phyloP scores from a whole-genome alignment of 2,888 invertebrate species.

The Calameuta pallipes region DNA sequence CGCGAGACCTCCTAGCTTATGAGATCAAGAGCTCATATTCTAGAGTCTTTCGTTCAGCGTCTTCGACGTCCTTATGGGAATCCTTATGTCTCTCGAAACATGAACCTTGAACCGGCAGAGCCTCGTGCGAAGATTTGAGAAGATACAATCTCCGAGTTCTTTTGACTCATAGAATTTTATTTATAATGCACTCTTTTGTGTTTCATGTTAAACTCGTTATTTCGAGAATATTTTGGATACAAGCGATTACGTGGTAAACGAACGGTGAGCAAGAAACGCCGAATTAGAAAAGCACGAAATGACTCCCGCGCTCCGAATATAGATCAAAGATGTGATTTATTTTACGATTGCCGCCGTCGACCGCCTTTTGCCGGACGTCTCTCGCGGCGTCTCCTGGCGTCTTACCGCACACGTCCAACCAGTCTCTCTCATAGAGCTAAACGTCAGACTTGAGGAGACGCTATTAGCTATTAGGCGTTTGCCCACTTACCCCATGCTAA shows the following conservation, averaged over 20 bases:
- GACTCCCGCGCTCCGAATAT: conserved; percentile 47
- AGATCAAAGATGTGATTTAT: conserved; percentile 62
- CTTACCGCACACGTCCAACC: conserved; percentile 15
- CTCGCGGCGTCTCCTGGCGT: conserved; percentile 10
- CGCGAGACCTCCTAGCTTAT: conserved; percentile 9
- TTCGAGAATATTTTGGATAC: neutral
- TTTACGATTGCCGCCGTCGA: conserved; percentile 52
- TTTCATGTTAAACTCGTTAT: neutral
- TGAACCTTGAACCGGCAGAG: neutral
- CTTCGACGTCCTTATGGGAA: neutral
- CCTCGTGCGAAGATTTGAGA: neutral
- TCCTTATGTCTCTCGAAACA: neutral
- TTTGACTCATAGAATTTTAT: neutral
- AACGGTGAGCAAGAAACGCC: neutral
- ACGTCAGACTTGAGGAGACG: conserved; percentile 32
- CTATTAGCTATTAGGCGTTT: conserved; percentile 51
- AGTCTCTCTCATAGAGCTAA: conserved; percentile 30
- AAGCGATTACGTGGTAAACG: neutral
- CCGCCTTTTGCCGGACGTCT: conserved; percentile 21
- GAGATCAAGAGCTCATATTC: conserved; percentile 6
- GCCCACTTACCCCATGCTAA: conserved; percentile 21
- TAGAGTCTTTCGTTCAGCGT: neutral
- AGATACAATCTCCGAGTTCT: neutral
- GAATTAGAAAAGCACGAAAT: conserved; percentile 9
- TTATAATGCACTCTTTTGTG: neutral